These are phyloP conservation scores for Climacteris rufus DNA, from an alignment of 2,113 vertebrate species.

Conservation along the genomic window DNA sequence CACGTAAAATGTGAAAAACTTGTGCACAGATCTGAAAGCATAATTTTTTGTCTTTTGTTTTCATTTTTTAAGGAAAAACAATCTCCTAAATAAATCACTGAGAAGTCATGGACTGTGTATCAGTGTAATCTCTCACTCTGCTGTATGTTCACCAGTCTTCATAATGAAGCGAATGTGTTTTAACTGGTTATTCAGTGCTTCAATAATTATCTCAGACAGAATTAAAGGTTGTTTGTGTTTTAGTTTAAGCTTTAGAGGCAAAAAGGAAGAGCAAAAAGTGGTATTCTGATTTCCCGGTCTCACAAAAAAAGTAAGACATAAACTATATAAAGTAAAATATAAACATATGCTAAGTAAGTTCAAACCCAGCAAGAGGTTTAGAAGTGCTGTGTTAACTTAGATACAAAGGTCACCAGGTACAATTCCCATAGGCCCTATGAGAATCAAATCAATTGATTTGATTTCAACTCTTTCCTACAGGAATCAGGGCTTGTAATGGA, in stretches of 20 bases:
- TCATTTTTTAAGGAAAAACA: not conserved
- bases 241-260: not conserved
- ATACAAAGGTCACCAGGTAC: not conserved
- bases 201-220: not conserved
- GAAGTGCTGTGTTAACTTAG: not conserved
- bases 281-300: not conserved
- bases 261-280: not conserved
- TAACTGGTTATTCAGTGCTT: not conserved
- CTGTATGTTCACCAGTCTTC: not conserved
- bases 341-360: not conserved
- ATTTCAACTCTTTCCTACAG: not conserved
- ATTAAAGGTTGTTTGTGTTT: not conserved
- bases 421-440: not conserved
- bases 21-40: not conserved
- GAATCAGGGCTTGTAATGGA: not conserved
- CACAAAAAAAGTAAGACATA: not conserved
- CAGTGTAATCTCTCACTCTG: not conserved
- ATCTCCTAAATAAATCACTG: not conserved
- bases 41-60: not conserved
- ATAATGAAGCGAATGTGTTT: not conserved
- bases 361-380: not conserved
- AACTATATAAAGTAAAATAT: not conserved
- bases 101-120: not conserved
- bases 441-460: not conserved
- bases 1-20: not conserved